A percentile compares a stretch with the other conserved stretches of the same genome.
These are phyloP conservation scores for Eupeodes corollae DNA, from an alignment of 1,140 invertebrate species.

Conservation along the genomic window DNA sequence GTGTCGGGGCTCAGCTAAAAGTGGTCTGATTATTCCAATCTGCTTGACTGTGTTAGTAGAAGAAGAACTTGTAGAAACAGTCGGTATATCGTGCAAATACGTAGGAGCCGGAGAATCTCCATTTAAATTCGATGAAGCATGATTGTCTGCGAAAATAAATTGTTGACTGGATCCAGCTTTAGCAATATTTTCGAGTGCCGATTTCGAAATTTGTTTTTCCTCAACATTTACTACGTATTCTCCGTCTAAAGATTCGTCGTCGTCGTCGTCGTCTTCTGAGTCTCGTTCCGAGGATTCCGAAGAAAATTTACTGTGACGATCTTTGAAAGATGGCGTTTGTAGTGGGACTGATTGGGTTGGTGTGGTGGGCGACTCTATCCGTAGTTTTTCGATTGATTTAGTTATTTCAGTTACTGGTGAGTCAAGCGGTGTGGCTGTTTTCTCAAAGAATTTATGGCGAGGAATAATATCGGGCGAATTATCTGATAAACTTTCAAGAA, in stretches of 20 bases:
- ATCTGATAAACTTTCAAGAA: background rate
- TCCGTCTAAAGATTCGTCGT: constrained; percentile 10
- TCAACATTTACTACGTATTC: background rate
- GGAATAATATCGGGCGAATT: constrained; percentile 7
- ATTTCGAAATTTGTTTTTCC: constrained; percentile 40
- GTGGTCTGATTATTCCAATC: constrained; percentile 28
- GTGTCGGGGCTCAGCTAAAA: constrained; percentile 13
- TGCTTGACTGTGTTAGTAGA: constrained; percentile 15
- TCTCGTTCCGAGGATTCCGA: background rate
- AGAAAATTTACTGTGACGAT: background rate
- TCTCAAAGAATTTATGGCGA: constrained; percentile 5
- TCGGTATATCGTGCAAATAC: background rate
- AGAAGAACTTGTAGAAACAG: background rate
- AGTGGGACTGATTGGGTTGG: background rate
- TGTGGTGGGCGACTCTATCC: constrained; percentile 1
- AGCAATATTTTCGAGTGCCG: constrained; percentile 54
- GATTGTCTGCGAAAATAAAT: constrained; percentile 43
- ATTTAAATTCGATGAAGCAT: constrained; percentile 13
- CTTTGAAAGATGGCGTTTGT: background rate
- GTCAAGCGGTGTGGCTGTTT: constrained; percentile 5
- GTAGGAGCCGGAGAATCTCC: constrained; percentile 12
- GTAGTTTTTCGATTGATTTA: constrained; percentile 13
- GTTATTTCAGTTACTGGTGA: constrained; percentile 11
- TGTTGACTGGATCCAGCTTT: constrained; percentile 51
- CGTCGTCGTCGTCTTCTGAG: constrained; percentile 23